Conservation (phyloP, 2,888 invertebrate genomes). For the Nesidiocoris tenuis region DNA sequence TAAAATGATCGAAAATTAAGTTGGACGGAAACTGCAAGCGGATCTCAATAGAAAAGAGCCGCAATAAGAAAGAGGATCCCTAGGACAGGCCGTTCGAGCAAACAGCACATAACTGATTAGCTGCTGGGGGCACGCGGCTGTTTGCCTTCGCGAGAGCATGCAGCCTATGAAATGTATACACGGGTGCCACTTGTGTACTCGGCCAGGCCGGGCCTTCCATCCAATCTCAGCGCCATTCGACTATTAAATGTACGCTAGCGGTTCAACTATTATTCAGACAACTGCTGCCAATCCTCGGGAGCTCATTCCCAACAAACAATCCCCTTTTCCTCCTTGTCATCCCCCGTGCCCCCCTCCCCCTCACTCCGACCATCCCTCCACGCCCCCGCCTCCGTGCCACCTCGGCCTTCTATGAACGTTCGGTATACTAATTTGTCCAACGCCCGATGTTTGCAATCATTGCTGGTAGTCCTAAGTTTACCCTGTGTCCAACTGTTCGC, state of each 20-base stretch:
- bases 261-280: constrained; percentile 43
- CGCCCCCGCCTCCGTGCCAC: neutral
- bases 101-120: constrained; percentile 42
- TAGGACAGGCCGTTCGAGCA: constrained; percentile 15
- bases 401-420: neutral
- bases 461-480: constrained; percentile 32
- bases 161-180: constrained; percentile 40
- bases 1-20: neutral
- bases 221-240: constrained; percentile 36
- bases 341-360: neutral
- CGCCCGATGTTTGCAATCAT: constrained; percentile 41
- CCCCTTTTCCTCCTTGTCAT: neutral
- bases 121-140: constrained; percentile 3
- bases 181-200: constrained; percentile 32
- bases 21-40: neutral
- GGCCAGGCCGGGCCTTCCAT: constrained; percentile 22
- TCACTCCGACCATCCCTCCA: neutral
- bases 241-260: constrained; percentile 39
- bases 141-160: constrained; percentile 25
- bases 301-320: constrained; percentile 42
- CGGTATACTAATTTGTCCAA: constrained; percentile 42
- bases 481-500: constrained; percentile 34
- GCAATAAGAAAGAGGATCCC: constrained; percentile 34
- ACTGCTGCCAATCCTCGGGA: constrained; percentile 40
- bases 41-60: constrained; percentile 10